phyloP scores from a whole-genome alignment of 2,797 vertebrate species.

The Lycodopsis pacificus region DNA sequence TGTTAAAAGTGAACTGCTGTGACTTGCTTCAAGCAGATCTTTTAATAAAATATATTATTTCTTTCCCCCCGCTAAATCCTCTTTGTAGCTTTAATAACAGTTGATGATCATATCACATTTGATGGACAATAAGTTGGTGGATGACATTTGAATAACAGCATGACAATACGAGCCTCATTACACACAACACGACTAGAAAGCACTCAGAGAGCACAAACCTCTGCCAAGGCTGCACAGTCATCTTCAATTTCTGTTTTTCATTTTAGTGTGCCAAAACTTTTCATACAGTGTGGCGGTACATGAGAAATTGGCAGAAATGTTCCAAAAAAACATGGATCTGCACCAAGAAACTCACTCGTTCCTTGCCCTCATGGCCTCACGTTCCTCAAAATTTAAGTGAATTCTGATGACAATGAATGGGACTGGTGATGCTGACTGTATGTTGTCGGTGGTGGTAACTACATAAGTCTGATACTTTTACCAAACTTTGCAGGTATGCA shows the following conservation, averaged over 20 bases:
- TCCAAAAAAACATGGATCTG: neutral
- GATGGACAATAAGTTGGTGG: conserved; percentile 5
- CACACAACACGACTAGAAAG: neutral
- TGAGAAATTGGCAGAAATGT: neutral
- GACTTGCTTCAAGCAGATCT: conserved; percentile 9
- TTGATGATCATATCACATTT: conserved; percentile 24
- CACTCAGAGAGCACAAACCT: neutral
- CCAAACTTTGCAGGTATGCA: neutral
- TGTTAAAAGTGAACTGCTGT: conserved; percentile 15
- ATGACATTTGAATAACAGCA: conserved; percentile 5
- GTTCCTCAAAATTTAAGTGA: neutral
- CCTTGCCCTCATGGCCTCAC: neutral
- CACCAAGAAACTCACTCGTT: conserved; percentile 10
- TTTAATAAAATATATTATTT: conserved; percentile 5
- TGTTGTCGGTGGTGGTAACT: conserved; percentile 16
- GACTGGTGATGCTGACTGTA: neutral
- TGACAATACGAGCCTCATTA: neutral
- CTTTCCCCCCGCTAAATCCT: conserved; percentile 6
- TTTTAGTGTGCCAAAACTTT: neutral
- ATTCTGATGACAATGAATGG: neutral
- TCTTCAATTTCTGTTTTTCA: neutral
- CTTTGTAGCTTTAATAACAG: conserved; percentile 34
- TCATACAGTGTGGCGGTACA: neutral
- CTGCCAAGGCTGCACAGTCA: conserved; percentile 7
- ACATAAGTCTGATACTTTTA: conserved; percentile 1